Base-by-base conservation (phyloP, 2,797 vertebrate genomes). In the Enoplosus armatus region DNA sequence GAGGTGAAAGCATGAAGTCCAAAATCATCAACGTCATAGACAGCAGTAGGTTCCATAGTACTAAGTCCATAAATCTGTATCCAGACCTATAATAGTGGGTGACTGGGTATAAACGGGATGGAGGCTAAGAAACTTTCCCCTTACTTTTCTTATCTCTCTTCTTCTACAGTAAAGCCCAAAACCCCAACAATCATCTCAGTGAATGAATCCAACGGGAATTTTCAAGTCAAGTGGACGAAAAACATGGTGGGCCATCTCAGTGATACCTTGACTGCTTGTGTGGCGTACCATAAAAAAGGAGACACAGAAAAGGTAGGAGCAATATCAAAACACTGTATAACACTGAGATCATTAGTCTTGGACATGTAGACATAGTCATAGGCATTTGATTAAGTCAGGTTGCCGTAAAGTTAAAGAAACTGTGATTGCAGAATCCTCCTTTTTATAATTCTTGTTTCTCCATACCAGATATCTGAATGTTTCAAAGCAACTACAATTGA, bases 91-190 rank as follows among this genome's bases (percentile, higher is more conserved):
- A n/a, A n/a, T n/a, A n/a, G n/a, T n/a, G n/a, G n/a, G n/a, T n/a
- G n/a, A n/a, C n/a, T n/a, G n/a, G n/a, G n/a, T n/a, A n/a, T n/a
- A n/a, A n/a, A n/a, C n/a, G n/a, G n/a, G 10, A n/a, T 31, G 10
- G 1, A 72, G 4, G 11, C 5, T 1, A 47, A 22, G 26, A 51
- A 48, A 15, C 9, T 16, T 8, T 41, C 20, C 1, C 7, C 1
- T 48, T 0, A 62, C 20, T 10, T 43, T 22, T 33, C 5, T 15
- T 9, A 1, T 58, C 8, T 65, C 27, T 54, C 3, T 48, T 61
- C 27, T 48, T 53, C 7, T 26, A 14, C 83, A 94, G 93, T 89
- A 3, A 93, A 93, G 27, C 90, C 91, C 6, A 73, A 3, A 54
- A 3, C 39, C 10, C 92, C 93, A 68, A 71, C 11, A 3, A 66